Conservation (phyloP, 2,113 vertebrate genomes). For the Neogobius melanostomus region DNA sequence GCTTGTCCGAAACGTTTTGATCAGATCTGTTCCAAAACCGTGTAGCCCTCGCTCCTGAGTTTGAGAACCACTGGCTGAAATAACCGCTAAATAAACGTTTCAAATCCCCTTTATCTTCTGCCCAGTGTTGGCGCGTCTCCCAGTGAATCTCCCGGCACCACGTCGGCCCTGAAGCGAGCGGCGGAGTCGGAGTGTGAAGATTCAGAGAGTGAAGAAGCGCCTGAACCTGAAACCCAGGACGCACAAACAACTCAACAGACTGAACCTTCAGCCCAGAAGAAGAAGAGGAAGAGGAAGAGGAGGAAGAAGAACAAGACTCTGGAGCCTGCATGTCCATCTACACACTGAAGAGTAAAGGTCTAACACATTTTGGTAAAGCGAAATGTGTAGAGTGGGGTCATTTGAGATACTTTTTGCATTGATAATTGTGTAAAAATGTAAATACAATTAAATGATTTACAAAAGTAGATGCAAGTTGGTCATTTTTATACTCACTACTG, state of each 20-base stretch:
- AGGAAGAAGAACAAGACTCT: slow-evolving; percentile 22
- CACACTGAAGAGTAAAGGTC: background rate
- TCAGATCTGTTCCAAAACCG: no score
- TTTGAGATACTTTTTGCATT: no score
- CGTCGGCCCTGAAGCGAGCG: slow-evolving; percentile 24
- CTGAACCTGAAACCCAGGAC: background rate
- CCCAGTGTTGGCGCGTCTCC: slow-evolving; percentile 23
- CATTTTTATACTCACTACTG: no score
- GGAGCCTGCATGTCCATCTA: background rate
- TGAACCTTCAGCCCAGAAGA: slow-evolving; percentile 31
- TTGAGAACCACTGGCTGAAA: no score
- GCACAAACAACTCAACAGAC: background rate
- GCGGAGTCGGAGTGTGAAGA: slow-evolving; percentile 22
- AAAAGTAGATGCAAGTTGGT: no score
- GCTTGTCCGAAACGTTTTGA: no score
- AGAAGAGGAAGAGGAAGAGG: slow-evolving; percentile 45
- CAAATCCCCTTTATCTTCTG: background rate
- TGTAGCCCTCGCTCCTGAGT: no score
- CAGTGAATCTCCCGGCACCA: background rate
- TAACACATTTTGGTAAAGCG: background rate
- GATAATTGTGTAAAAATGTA: no score
- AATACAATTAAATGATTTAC: no score
- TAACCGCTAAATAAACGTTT: background rate
- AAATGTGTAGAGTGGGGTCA: no score
- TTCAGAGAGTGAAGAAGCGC: slow-evolving; percentile 34